phyloP scores from a whole-genome alignment of 1,140 invertebrate genomes.

The Ooceraea biroi region DNA sequence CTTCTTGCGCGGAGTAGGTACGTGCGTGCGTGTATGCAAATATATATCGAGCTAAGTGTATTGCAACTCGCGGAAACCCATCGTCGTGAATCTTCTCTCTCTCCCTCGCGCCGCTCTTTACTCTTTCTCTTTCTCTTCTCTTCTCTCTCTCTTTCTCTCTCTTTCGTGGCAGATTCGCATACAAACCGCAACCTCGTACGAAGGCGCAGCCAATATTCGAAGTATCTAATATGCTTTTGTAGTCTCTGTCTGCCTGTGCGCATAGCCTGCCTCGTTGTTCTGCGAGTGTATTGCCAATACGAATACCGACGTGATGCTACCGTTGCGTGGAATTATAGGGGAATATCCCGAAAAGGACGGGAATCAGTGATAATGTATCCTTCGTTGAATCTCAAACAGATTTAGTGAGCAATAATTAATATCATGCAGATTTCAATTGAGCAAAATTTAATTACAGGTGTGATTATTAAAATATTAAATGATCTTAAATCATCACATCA shows the following conservation, averaged over 20 bases:
- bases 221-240: conserved; percentile 81
- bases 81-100: conserved; percentile 45
- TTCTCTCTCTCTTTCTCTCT: conserved; percentile 51
- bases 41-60: conserved; percentile 76
- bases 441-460: background rate
- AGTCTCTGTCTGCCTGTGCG: conserved; percentile 35
- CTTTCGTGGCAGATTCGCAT: conserved; percentile 43
- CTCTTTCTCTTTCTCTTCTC: conserved; percentile 41
- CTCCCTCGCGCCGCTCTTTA: background rate
- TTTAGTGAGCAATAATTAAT: conserved; percentile 3
- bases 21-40: conserved; percentile 69
- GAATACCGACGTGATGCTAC: conserved; percentile 57
- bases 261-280: conserved; percentile 58
- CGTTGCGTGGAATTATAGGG: conserved; percentile 6
- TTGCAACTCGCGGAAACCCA: conserved; percentile 71
- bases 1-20: conserved; percentile 69
- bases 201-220: conserved; percentile 79
- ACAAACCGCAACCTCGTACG: conserved; percentile 62
- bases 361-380: conserved; percentile 9
- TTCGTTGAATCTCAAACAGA: background rate
- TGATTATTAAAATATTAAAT: background rate
- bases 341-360: conserved; percentile 34
- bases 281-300: conserved; percentile 70
- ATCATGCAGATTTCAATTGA: background rate
- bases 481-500: background rate